phyloP scores from a whole-genome alignment of 2,113 vertebrate genomes.

The Gymnogyps californianus region DNA sequence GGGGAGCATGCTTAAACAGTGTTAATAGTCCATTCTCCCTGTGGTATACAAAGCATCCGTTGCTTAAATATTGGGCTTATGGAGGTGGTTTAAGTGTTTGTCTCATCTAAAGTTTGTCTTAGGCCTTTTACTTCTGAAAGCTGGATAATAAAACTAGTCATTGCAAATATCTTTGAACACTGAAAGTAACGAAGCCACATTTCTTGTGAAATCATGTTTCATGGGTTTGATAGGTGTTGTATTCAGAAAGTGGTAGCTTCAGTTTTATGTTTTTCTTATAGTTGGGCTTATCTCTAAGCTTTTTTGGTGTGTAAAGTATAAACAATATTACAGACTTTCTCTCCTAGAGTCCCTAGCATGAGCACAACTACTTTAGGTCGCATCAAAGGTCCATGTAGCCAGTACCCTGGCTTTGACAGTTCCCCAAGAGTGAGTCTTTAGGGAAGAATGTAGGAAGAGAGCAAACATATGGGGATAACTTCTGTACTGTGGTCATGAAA shows the following conservation, averaged over 20 bases:
- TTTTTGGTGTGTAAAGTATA: not conserved
- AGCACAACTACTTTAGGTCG: not conserved
- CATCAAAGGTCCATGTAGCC: not conserved
- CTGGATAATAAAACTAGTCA: not conserved
- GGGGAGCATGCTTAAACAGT: not conserved
- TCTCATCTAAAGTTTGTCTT: not conserved
- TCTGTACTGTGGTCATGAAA: not conserved
- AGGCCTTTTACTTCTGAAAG: not conserved
- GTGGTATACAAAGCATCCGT: not conserved
- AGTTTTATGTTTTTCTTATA: not conserved
- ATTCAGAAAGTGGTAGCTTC: not conserved
- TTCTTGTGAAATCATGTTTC: not conserved
- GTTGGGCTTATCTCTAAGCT: not conserved
- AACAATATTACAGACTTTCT: not conserved
- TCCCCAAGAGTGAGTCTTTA: not conserved
- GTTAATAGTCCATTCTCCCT: not conserved
- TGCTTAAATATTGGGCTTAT: not conserved
- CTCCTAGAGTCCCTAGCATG: not conserved
- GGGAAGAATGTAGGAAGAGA: not conserved
- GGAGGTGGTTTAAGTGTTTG: not conserved
- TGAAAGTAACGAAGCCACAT: not conserved
- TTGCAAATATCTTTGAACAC: not conserved
- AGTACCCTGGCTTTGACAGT: not conserved
- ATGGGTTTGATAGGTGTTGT: not conserved
- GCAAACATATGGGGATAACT: not conserved